Conservation (phyloP, 2,888 invertebrate species). For the Piscicola geometra region DNA sequence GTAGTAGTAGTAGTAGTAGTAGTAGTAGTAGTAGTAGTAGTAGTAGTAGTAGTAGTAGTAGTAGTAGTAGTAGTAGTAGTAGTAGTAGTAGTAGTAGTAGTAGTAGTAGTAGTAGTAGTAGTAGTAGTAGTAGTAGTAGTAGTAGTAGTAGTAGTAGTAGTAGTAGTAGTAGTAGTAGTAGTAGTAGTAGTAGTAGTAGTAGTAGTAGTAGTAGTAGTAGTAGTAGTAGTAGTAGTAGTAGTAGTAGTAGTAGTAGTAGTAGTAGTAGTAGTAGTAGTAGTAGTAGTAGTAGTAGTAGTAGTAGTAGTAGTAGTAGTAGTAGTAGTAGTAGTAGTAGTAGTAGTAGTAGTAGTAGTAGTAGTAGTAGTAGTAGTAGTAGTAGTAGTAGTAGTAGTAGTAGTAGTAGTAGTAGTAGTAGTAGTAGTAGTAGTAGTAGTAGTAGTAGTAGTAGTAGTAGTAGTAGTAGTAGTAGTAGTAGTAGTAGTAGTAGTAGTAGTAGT, state of each 20-base stretch:
- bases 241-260: conserved; percentile 29
- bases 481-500: conserved; percentile 25
- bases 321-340: conserved; percentile 29
- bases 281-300: conserved; percentile 23
- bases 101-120: conserved; percentile 26
- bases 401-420: conserved; percentile 20
- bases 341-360: conserved; percentile 30
- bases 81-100: conserved; percentile 13
- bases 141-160: conserved; percentile 28
- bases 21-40: conserved; percentile 16
- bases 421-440: conserved; percentile 18
- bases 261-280: conserved; percentile 26
- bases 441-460: conserved; percentile 16
- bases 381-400: conserved; percentile 17
- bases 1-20: neutral
- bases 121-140: conserved; percentile 27
- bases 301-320: conserved; percentile 28
- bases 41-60: conserved; percentile 12
- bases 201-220: conserved; percentile 28
- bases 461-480: conserved; percentile 22
- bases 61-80: conserved; percentile 7
- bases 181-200: conserved; percentile 29
- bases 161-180: conserved; percentile 30
- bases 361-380: conserved; percentile 22
- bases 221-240: conserved; percentile 25